These are phyloP conservation scores for Temnothorax nylanderi DNA, from an alignment of 1,140 invertebrate species.

Conservation along the genomic window DNA sequence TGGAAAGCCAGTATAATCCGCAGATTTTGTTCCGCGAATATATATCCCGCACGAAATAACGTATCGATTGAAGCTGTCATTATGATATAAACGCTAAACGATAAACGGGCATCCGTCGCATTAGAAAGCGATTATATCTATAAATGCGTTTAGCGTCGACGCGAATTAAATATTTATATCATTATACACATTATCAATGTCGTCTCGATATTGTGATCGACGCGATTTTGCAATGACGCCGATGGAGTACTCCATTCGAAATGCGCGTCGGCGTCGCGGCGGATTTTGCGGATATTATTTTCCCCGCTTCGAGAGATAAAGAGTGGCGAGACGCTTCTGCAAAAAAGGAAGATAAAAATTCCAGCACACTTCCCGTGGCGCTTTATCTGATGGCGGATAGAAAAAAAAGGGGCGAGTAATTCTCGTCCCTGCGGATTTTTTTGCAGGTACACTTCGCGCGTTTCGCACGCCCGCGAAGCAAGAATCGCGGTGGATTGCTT, in stretches of 20 bases:
- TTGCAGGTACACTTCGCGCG: background rate
- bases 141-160: background rate
- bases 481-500: constrained; percentile 6
- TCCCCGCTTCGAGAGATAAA: background rate
- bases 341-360: constrained; percentile 33
- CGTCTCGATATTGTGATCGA: constrained; percentile 3
- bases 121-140: constrained; percentile 35
- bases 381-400: constrained; percentile 12
- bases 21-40: background rate
- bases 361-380: background rate
- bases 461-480: background rate
- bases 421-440: constrained; percentile 9
- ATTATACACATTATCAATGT: background rate
- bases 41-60: background rate
- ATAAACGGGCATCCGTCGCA: constrained; percentile 13
- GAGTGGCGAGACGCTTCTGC: background rate
- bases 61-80: constrained; percentile 26
- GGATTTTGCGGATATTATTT: constrained; percentile 31
- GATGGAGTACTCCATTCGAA: background rate
- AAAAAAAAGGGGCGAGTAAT: background rate
- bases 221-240: background rate
- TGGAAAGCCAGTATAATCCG: background rate
- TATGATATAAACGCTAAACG: constrained; percentile 3
- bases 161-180: constrained; percentile 20
- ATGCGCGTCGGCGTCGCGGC: background rate